phyloP scores from a whole-genome alignment of 2,113 vertebrate genomes.

The Phalacrocorax aristotelis region DNA sequence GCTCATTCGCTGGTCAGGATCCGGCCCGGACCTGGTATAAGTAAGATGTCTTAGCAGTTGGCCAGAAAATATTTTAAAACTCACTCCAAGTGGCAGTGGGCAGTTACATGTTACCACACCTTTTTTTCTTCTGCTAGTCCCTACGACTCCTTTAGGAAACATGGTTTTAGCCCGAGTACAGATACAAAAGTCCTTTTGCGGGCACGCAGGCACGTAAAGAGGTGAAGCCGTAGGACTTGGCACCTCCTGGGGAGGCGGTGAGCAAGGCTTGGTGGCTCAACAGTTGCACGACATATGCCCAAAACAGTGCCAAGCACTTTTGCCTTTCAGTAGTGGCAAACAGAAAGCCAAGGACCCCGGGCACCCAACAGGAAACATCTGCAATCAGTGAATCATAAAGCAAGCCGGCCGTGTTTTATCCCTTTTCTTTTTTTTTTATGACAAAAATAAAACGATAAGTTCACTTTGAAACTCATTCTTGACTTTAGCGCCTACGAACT shows the following conservation, averaged over 20 bases:
- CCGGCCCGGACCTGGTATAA: neutral
- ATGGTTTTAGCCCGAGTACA: neutral
- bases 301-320: neutral
- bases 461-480: slow-evolving; percentile 65
- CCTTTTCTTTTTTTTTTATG: neutral
- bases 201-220: neutral
- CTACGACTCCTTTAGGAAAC: neutral
- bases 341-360: neutral
- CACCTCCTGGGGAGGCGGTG: neutral
- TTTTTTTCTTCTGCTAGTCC: neutral
- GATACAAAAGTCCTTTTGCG: neutral
- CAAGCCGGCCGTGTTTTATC: slow-evolving; percentile 25
- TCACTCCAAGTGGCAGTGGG: neutral
- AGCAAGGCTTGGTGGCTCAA: neutral
- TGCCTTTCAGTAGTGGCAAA: neutral
- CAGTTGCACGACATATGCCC: slow-evolving; percentile 3
- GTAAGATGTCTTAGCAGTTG: neutral
- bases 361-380: slow-evolving; percentile 61
- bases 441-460: slow-evolving; percentile 58
- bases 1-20: neutral
- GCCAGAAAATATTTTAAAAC: neutral
- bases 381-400: slow-evolving; percentile 64
- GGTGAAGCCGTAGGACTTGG: neutral
- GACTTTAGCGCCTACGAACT: slow-evolving; percentile 38
- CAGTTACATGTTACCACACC: neutral